These are phyloP conservation scores for Halichoeres trimaculatus DNA, from an alignment of 2,113 vertebrate genomes.

Conservation along the genomic window DNA sequence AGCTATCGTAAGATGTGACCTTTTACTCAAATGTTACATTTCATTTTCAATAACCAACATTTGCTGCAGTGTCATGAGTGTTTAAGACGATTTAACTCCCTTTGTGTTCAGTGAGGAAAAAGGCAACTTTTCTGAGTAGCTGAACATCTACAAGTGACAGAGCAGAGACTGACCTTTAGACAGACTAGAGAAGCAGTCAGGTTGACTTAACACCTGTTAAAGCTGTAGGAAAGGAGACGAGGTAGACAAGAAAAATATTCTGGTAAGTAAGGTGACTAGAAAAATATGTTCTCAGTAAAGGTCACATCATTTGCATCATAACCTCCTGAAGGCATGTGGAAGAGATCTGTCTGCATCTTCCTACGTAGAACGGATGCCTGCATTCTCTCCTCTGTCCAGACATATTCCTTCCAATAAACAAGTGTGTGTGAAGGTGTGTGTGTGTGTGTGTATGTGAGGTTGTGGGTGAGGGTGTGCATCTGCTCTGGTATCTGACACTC, in stretches of 20 bases:
- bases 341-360: conserved; percentile 14
- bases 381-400: conserved; percentile 21
- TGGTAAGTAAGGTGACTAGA: conserved; percentile 39
- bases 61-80: conserved; percentile 7
- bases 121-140: conserved; percentile 37
- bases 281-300: conserved; percentile 47
- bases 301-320: conserved; percentile 60
- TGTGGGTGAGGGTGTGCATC: conserved; percentile 26
- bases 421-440: background rate
- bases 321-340: conserved; percentile 29
- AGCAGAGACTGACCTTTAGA: conserved; percentile 63
- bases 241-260: conserved; percentile 14
- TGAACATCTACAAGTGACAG: conserved; percentile 43
- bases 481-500: conserved; percentile 60
- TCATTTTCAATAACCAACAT: conserved; percentile 7
- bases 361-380: conserved; percentile 6
- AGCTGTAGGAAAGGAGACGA: conserved; percentile 35
- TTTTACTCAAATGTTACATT: conserved; percentile 43
- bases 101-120: background rate
- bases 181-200: conserved; percentile 50
- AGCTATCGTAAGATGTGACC: conserved; percentile 8
- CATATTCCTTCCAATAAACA: conserved; percentile 10
- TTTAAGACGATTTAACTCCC: conserved; percentile 7
- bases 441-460: background rate
- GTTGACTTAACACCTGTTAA: conserved; percentile 34